Evolutionary conservation across 2,888 invertebrate species (phyloP), one percentile per base, ranked within the genome.

Genomic region (Diachrysia chrysitis): DNA sequence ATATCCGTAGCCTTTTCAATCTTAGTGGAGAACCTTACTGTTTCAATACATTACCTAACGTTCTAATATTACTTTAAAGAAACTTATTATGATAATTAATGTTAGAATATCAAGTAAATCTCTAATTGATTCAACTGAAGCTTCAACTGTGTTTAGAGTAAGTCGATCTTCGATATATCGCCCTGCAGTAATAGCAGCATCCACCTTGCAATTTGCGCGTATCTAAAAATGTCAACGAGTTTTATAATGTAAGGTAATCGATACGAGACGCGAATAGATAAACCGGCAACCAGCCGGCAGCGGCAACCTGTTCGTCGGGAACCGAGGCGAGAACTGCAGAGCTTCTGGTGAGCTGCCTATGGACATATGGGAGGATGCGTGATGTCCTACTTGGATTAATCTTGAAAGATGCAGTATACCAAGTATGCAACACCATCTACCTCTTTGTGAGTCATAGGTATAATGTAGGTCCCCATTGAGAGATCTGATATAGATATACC

Each of bases 201-300:
- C 75, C 74, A 79, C 77, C 80, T 79, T 77, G 81, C 80, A 71
- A 70, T 66, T 77, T 71, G 77, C 65, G 61, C 69, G 65, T 58
- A 37, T 71, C 77, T 81, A 75, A 71, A 81, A 82, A 82, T 81
- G 83, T 81, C 81, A 81, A 78, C 81, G 65, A 73, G 83, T 81
- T 78, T 75, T 73, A 73, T 81, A 82, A 78, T 81, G 60, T 78
- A 78, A 80, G 75, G 71, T 80, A 77, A 82, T 75, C 82, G 80
- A 82, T 79, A 73, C 71, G 67, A 57, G 64, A 63, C 56, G 57
- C 67, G 69, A 68, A 66, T 79, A 77, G 81, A 77, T 74, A 73
- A 71, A 65, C 73, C 67, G 66, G 67, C 77, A 59, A 69, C 56
- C 69, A 37, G 60, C 59, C 61, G 54, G 29, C 68, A 48, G 68